Evolutionary conservation across 2,113 vertebrate genomes (phyloP).

Genomic region (Anthoscopus minutus): DNA sequence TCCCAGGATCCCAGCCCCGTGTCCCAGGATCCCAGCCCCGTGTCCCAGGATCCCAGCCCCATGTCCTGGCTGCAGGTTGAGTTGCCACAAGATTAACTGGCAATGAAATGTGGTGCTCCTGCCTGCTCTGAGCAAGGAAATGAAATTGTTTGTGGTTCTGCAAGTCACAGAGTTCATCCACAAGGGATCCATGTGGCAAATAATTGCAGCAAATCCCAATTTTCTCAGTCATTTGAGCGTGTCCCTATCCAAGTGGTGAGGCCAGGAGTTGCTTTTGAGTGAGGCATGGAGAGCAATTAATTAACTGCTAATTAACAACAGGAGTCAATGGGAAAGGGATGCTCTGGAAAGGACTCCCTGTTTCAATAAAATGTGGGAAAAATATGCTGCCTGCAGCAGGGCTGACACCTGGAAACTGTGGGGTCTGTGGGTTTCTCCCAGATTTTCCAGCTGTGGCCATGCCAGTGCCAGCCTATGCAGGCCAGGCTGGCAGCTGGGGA

Average conservation of each 20-base stretch:
- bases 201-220: background rate
- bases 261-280: background rate
- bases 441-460: background rate
- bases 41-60: too few relatives aligned
- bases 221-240: background rate
- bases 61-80: background rate
- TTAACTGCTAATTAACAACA: background rate
- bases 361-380: background rate
- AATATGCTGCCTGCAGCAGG: background rate
- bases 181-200: background rate
- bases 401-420: background rate
- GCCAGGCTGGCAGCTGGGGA: background rate
- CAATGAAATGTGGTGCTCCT: background rate
- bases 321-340: background rate
- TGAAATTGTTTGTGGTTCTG: background rate
- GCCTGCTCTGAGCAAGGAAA: background rate
- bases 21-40: too few relatives aligned
- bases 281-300: background rate
- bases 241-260: background rate
- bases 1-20: too few relatives aligned
- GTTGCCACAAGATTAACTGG: background rate
- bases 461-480: background rate
- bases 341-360: background rate
- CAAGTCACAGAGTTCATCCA: background rate
- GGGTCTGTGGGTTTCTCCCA: background rate